Conservation (phyloP, 2,888 invertebrate genomes). For the Lapara coniferarum region DNA sequence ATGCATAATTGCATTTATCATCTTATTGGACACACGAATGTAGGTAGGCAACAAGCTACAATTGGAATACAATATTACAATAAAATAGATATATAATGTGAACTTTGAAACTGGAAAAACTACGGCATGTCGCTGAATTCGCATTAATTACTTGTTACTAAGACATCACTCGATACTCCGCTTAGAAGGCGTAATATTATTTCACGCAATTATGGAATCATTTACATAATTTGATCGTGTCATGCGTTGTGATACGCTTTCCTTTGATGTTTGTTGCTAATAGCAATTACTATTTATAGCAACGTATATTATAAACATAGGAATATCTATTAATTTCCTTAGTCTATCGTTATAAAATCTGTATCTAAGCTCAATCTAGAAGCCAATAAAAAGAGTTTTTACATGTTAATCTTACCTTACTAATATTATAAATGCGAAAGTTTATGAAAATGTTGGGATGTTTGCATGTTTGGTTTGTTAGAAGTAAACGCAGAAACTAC, state of each 20-base stretch:
- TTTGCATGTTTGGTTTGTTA: too few relatives aligned
- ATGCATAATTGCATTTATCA: too few relatives aligned
- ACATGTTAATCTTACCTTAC: too few relatives aligned
- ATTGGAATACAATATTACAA: not conserved
- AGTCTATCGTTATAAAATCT: too few relatives aligned
- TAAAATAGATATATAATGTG: slow-evolving; percentile 23
- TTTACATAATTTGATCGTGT: slow-evolving; percentile 32
- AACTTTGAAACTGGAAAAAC: slow-evolving; percentile 28
- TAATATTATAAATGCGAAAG: too few relatives aligned
- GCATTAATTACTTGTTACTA: slow-evolving; percentile 31
- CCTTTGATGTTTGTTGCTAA: slow-evolving; percentile 32
- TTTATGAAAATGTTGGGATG: too few relatives aligned
- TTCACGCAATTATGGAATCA: slow-evolving; percentile 31
- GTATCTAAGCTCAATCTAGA: too few relatives aligned
- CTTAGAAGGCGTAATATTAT: slow-evolving; percentile 31
- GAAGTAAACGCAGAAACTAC: too few relatives aligned
- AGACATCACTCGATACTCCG: slow-evolving; percentile 32
- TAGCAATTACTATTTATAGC: slow-evolving; percentile 23
- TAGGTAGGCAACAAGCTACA: too few relatives aligned
- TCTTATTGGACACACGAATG: too few relatives aligned
- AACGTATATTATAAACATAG: not conserved
- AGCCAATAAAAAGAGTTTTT: too few relatives aligned
- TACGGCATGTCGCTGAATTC: slow-evolving; percentile 9
- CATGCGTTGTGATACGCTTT: slow-evolving; percentile 32
- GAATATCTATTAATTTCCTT: not conserved